Evolutionary conservation across 2,888 invertebrate species (phyloP), one percentile per base, ranked within the genome.

Genomic region (Argyresthia albistria): DNA sequence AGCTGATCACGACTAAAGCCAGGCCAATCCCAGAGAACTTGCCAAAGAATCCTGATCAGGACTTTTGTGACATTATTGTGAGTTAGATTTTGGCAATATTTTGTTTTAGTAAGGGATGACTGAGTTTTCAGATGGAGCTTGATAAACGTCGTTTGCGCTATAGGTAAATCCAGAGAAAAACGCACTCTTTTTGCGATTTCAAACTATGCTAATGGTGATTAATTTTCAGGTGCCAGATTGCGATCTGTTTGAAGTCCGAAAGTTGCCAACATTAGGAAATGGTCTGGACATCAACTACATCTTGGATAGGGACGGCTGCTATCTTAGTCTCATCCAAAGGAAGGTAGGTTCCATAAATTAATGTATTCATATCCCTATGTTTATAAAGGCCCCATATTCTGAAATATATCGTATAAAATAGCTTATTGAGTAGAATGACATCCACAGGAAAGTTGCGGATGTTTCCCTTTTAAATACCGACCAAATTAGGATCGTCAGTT

Each of bases 241-340:
- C 59, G 93, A 93, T 70, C 66, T 94, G 56, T 95, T 95, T 65
- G 91, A 93, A 70, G 74, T 89, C 43, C 81, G 84, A 10, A 80
- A 75, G 8, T 71, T 93, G 52, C 92, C 93, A 3, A 76, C 71
- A 57, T 60, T 88, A 15, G 81, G 86, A 14, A 86, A 84, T 55
- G 88, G 87, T 36, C 61, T 88, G 51, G 82, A 87, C 55, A 80
- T 83, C 42, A 80, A 87, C 60, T 83, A 83, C 57, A 87, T 87
- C 55, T 62, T 84, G 43, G 88, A 86, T 43, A 72, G 81, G 61
- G 90, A 91, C 60, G 93, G 93, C 2, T 92, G 92, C 63, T 93
- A 89, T 65, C 79, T 93, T 47, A 90, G 92, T 2, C 79, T 92
- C 8, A 84, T 93, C 53, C 91, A 91, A 66, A 87, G 93, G 60